Evolutionary conservation across 92 coral and sea anemone genomes (phyloP), one percentile per base, ranked within the genome.

Genomic region (Phenganax subtilis): DNA sequence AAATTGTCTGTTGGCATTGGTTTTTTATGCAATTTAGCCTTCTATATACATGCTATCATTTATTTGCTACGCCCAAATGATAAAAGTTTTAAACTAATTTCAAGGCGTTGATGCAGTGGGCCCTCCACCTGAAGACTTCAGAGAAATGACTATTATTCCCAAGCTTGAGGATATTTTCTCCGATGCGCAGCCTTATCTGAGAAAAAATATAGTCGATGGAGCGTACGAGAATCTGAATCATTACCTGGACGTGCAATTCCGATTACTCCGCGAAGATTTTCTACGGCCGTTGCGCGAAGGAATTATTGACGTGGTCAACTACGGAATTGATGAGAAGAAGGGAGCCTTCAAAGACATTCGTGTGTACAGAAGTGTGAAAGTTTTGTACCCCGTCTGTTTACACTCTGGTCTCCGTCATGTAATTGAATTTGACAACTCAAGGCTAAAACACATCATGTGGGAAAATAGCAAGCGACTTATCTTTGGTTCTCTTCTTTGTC

Each of bases 381-480:
- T 91, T 73, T 64, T 91, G 37, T 89, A 70, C 58, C 96, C 97
- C 5, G 72, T 88, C 3, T 91, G 92, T 60, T 81, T 93, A 20
- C 69, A 86, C 1, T 85, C 87, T 44, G 97, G 97, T 3, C 81
- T 93, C 16, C 54, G 12, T 1, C 69, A 76, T 57, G 85, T 69
- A 14, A 69, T 93, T 78, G 72, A 86, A 83, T 93, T 93, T 74
- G 93, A 93, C 67, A 91, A 47, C 77, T 81, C 88, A 25, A 86
- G 73, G 55, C 61, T 93, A 10, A 78, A 69, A 25, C 64, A 87
- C 58, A 84, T 93, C 6, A 86, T 89, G 44, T 93, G 97, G 97
- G 93, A 93, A 65, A 91, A 93, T 90, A 91, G 96, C 90, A 93
- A 93, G 75, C 85, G 96, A 66, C 89, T 93, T 6, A 93, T 93